Conservation (phyloP, 2,113 vertebrate species). For the Ctenodactylus gundi region DNA sequence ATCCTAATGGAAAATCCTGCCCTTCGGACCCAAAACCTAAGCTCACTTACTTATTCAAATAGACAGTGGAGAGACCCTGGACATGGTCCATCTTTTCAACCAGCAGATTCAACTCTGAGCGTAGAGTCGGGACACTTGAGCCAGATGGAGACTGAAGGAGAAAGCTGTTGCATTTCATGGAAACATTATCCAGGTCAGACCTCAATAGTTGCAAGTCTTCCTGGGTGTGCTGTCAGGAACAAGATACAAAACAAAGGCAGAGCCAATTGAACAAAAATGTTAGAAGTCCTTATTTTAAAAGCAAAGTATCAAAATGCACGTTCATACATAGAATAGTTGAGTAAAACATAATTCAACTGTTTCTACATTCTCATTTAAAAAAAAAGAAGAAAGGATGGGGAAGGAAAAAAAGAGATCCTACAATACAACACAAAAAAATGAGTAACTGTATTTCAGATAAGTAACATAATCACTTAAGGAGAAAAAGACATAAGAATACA, state of each 20-base stretch:
- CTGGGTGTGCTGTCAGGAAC: constrained; percentile 83
- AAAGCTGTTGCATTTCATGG: constrained; percentile 89
- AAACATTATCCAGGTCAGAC: constrained; percentile 86
- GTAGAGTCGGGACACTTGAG: constrained; percentile 87
- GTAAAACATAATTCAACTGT: background rate
- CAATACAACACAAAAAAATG: background rate
- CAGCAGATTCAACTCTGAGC: constrained; percentile 90
- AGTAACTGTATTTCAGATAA: background rate
- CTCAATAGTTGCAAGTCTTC: constrained; percentile 88
- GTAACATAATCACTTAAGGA: background rate
- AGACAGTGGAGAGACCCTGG: constrained; percentile 90
- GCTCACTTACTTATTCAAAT: constrained; percentile 92
- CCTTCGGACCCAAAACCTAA: background rate
- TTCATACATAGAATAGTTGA: background rate
- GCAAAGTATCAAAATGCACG: constrained; percentile 1
- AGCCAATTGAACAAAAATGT: constrained; percentile 8
- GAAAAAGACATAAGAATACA: background rate
- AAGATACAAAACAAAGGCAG: background rate
- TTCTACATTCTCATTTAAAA: background rate
- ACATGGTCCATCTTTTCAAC: constrained; percentile 91
- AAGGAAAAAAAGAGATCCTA: background rate
- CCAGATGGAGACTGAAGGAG: constrained; percentile 91
- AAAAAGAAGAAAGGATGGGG: background rate
- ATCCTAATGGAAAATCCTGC: background rate
- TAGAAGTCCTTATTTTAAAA: background rate